A percentile compares a stretch with the other conserved stretches of the same genome.
These are phyloP conservation scores for Notolepis coatsorum DNA, from an alignment of 2,797 vertebrate species.

Conservation along the genomic window DNA sequence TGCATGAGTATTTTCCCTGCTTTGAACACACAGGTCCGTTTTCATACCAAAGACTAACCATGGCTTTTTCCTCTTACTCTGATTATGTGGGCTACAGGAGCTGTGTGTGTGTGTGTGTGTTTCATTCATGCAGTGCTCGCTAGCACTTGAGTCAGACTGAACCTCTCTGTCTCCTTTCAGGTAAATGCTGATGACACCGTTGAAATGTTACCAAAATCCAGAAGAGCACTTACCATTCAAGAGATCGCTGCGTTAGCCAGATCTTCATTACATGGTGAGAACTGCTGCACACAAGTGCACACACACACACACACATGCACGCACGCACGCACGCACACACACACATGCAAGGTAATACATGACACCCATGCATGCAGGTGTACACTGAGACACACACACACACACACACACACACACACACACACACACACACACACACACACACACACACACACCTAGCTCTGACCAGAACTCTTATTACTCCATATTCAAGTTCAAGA, in stretches of 20 bases:
- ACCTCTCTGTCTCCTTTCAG: constrained; percentile 70
- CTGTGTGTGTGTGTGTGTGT: constrained; percentile 2
- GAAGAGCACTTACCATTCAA: constrained; percentile 96
- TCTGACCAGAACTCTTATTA: background rate
- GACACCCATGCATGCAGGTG: background rate
- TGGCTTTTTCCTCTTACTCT: constrained; percentile 48
- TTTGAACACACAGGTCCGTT: constrained; percentile 32
- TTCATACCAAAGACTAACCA: constrained; percentile 11
- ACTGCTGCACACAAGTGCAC: constrained; percentile 20
- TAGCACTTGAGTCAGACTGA: constrained; percentile 15
- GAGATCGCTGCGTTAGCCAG: constrained; percentile 96
- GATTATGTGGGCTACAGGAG: too few relatives aligned
- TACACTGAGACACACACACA: background rate
- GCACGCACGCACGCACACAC: constrained; percentile 1
- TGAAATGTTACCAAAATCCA: constrained; percentile 98
- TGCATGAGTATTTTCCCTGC: constrained; percentile 11
- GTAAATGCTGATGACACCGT: constrained; percentile 97
- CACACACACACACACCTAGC: background rate
- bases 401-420: background rate
- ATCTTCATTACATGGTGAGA: constrained; percentile 93
- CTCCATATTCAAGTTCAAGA: too few relatives aligned
- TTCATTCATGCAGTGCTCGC: constrained; percentile 23
- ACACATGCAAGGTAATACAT: background rate
- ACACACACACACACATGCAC: background rate
- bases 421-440: constrained; percentile 4